Evolutionary conservation across 2,888 invertebrate genomes (phyloP).

Genomic region (Amblyjoppa proteus): DNA sequence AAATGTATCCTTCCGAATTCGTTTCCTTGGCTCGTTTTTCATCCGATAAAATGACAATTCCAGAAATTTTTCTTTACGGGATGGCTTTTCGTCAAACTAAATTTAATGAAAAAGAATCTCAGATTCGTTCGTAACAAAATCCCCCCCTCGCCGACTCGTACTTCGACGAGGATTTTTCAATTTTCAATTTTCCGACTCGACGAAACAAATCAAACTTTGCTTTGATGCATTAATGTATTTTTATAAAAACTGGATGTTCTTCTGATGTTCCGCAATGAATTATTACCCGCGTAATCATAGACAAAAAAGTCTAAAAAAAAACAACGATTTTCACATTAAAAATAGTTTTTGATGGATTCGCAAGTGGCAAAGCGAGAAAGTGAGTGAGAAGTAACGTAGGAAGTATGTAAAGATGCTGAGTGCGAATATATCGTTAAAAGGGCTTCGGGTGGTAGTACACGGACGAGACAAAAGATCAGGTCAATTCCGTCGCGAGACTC

Average conservation of each 20-base stretch:
- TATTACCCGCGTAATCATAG: too few species aligned
- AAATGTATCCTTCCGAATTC: not conserved
- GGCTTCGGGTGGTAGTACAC: constrained; percentile 57
- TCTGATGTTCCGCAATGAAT: too few species aligned
- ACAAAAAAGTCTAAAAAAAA: not conserved
- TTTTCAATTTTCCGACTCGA: too few species aligned
- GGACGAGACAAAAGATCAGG: constrained; percentile 79
- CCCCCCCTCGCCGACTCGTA: too few species aligned
- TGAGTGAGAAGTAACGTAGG: constrained; percentile 40
- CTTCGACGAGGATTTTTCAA: too few species aligned
- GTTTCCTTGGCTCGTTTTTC: not conserved
- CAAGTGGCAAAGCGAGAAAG: constrained; percentile 33
- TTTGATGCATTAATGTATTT: too few species aligned
- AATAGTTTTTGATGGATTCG: constrained; percentile 23
- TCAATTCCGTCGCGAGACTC: constrained; percentile 66
- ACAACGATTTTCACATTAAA: not conserved
- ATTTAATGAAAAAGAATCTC: too few species aligned
- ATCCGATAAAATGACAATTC: not conserved
- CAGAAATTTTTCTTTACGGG: not conserved
- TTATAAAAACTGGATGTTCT: too few species aligned
- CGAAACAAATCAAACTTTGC: too few species aligned
- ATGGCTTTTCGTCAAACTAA: not conserved
- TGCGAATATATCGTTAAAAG: constrained; percentile 74
- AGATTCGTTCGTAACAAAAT: too few species aligned
- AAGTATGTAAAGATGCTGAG: constrained; percentile 61